Percentiles rank a stretch among this genome's conserved stretches.
These are phyloP conservation scores for Eilema sororculum DNA, from an alignment of 2,888 invertebrate species.

Conservation along the genomic window DNA sequence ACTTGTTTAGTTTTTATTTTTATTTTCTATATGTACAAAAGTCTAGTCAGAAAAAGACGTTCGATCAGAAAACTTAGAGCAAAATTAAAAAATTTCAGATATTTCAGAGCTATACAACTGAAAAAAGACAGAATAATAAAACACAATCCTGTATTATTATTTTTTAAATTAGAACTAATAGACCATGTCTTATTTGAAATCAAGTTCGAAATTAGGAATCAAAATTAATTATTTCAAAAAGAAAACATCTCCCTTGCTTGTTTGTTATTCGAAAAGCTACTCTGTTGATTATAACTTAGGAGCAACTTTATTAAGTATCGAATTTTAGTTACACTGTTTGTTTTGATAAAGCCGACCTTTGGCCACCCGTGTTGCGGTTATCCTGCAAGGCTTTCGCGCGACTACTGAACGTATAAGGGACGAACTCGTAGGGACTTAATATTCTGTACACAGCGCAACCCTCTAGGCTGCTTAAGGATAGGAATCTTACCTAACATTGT, in stretches of 20 bases:
- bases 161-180: too few species aligned
- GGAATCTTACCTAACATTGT: slow-evolving; percentile 12
- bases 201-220: background rate
- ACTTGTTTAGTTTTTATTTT: too few species aligned
- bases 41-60: too few species aligned
- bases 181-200: too few species aligned
- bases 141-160: too few species aligned
- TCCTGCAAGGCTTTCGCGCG: slow-evolving; percentile 79
- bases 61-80: too few species aligned
- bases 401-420: slow-evolving; percentile 64
- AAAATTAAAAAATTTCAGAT: too few species aligned
- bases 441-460: slow-evolving; percentile 50
- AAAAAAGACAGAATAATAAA: too few species aligned
- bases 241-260: background rate
- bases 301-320: slow-evolving; percentile 11
- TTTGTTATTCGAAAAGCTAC: background rate
- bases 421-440: slow-evolving; percentile 46
- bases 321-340: slow-evolving; percentile 15
- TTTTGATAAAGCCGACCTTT: slow-evolving; percentile 23
- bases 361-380: slow-evolving; percentile 57
- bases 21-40: too few species aligned
- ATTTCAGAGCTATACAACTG: too few species aligned
- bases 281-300: background rate
- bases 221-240: background rate
- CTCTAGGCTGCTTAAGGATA: slow-evolving; percentile 22